A percentile compares a stretch with the other conserved stretches of the same genome.
Conservation (phyloP, 2,113 vertebrate species). For the Mugil cephalus region DNA sequence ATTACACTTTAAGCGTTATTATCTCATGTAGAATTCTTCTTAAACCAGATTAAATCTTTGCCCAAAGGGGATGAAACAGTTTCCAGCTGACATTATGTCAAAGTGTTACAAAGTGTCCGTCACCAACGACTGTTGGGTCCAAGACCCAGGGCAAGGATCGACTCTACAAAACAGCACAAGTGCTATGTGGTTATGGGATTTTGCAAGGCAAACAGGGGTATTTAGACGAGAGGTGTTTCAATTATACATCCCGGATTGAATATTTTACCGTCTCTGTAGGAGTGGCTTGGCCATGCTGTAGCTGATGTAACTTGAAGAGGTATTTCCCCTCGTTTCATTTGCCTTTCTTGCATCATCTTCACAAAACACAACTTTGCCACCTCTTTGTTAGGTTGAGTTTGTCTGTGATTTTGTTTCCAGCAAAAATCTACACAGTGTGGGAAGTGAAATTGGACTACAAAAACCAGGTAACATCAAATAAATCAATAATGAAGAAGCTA, state of each 20-base stretch:
- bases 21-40: slow-evolving; percentile 28
- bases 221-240: slow-evolving; percentile 40
- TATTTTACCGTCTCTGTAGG: slow-evolving; percentile 43
- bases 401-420: too few relatives aligned
- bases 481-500: too few relatives aligned
- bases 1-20: slow-evolving; percentile 21
- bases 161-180: slow-evolving; percentile 28
- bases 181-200: slow-evolving; percentile 8
- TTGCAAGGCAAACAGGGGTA: slow-evolving; percentile 27
- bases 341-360: slow-evolving; percentile 13
- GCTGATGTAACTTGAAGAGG: slow-evolving; percentile 30
- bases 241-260: slow-evolving; percentile 55
- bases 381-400: too few relatives aligned
- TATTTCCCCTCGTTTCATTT: slow-evolving; percentile 15
- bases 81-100: slow-evolving; percentile 26
- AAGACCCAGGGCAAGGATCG: slow-evolving; percentile 4
- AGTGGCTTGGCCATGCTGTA: slow-evolving; percentile 16
- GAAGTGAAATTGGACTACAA: too few relatives aligned
- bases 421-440: too few relatives aligned
- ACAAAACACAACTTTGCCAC: too few relatives aligned
- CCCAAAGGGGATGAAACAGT: slow-evolving; percentile 3
- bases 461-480: too few relatives aligned
- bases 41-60: slow-evolving; percentile 39
- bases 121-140: slow-evolving; percentile 16
- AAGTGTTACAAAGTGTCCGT: slow-evolving; percentile 15